Percentiles rank a stretch among this genome's conserved stretches.
phyloP scores from a whole-genome alignment of 2,888 invertebrate species.

The Allolobophora icterica region DNA sequence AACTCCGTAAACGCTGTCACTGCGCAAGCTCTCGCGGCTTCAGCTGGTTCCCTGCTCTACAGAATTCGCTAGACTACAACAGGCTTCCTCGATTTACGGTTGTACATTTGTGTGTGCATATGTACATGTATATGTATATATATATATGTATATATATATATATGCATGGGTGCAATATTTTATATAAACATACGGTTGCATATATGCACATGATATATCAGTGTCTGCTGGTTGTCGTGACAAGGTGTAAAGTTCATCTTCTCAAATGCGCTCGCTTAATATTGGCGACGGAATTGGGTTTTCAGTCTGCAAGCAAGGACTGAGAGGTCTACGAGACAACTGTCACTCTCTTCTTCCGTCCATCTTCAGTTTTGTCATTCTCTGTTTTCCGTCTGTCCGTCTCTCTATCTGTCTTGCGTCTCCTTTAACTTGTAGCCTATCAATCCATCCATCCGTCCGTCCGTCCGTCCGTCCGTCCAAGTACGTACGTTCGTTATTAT shows the following conservation, averaged over 20 bases:
- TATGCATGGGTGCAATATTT: constrained; percentile 39
- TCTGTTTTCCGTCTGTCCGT: not conserved
- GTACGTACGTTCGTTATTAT: not conserved
- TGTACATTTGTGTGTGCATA: not conserved
- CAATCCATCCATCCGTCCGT: not conserved
- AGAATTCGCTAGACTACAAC: too few relatives aligned
- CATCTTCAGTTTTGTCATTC: not conserved
- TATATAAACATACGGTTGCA: constrained; percentile 24
- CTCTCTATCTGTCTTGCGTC: not conserved
- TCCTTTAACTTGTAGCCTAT: too few relatives aligned
- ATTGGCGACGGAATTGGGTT: not conserved
- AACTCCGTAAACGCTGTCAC: too few relatives aligned
- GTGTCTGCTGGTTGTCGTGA: not conserved
- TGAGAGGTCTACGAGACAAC: not conserved
- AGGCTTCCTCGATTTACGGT: too few relatives aligned
- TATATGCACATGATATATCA: not conserved
- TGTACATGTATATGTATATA: constrained; percentile 38
- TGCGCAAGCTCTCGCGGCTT: too few relatives aligned
- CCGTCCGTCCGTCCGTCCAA: not conserved
- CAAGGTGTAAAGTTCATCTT: too few relatives aligned
- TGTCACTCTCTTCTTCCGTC: not conserved
- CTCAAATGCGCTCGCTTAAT: too few relatives aligned
- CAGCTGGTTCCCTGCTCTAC: too few relatives aligned
- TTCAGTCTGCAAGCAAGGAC: not conserved
- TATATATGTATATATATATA: constrained; percentile 38